phyloP scores from a whole-genome alignment of 2,888 invertebrate genomes.

The Quadroppia sp. region DNA sequence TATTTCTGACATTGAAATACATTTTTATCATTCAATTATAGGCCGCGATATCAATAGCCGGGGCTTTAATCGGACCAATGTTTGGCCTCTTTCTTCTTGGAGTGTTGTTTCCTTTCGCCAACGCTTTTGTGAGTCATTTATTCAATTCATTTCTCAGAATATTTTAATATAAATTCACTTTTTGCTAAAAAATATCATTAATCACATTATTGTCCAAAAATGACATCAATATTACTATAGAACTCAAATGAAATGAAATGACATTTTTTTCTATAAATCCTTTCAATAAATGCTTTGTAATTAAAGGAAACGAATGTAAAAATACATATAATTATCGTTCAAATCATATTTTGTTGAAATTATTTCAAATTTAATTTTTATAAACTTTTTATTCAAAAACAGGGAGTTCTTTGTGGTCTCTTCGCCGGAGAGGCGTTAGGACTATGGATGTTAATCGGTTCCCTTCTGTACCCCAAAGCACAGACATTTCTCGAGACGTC shows the following conservation, averaged over 20 bases:
- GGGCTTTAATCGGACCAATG: slow-evolving; percentile 45
- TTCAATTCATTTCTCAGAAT: neutral
- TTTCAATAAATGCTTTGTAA: too few relatives aligned
- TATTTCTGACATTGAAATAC: neutral
- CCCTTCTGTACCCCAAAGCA: slow-evolving; percentile 39
- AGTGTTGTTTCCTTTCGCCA: slow-evolving; percentile 44
- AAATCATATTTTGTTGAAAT: too few relatives aligned
- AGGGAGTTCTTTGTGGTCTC: slow-evolving; percentile 44
- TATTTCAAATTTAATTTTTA: slow-evolving; percentile 3
- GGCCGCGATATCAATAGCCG: slow-evolving; percentile 46
- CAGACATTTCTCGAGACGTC: slow-evolving; percentile 35
- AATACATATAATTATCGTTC: too few relatives aligned
- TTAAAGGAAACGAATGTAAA: too few relatives aligned
- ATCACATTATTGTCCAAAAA: too few relatives aligned
- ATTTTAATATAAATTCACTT: too few relatives aligned
- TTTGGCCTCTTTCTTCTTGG: slow-evolving; percentile 45
- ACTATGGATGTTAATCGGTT: slow-evolving; percentile 44
- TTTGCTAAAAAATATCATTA: too few relatives aligned
- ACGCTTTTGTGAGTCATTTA: slow-evolving; percentile 41
- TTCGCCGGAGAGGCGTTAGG: slow-evolving; percentile 42
- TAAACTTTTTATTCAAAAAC: neutral
- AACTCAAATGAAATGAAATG: too few relatives aligned
- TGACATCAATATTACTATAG: too few relatives aligned
- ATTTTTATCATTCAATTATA: slow-evolving; percentile 30
- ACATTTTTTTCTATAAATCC: too few relatives aligned